These are phyloP conservation scores for Malurus splendens DNA, from an alignment of 2,797 vertebrate species.

Conservation along the genomic window DNA sequence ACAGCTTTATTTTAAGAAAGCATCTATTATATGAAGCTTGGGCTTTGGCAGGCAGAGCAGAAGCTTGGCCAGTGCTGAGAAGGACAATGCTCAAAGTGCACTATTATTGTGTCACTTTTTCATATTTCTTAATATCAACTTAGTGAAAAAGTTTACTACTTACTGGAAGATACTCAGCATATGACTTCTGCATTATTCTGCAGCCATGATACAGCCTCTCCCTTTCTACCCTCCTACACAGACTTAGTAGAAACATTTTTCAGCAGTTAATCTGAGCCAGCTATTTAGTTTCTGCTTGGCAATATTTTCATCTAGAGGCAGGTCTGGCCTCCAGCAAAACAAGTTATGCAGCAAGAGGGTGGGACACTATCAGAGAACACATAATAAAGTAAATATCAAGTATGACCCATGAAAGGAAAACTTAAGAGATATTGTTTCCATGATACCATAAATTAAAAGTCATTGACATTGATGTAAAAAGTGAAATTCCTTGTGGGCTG, in stretches of 20 bases:
- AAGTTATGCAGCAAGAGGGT: constrained; percentile 47
- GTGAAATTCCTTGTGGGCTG: background rate
- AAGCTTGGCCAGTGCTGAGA: background rate
- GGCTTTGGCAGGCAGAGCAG: constrained; percentile 32
- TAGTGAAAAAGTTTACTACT: constrained; percentile 3
- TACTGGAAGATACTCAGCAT: constrained; percentile 17
- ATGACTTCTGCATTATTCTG: constrained; percentile 31
- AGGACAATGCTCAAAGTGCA: constrained; percentile 35
- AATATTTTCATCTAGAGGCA: constrained; percentile 25
- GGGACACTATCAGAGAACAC: constrained; percentile 36
- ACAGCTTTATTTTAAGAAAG: constrained; percentile 60
- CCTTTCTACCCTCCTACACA: constrained; percentile 46
- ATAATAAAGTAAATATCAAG: constrained; percentile 39
- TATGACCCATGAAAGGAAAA: background rate
- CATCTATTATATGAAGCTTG: constrained; percentile 41
- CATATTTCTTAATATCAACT: background rate
- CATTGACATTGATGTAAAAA: background rate
- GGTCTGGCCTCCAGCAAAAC: constrained; percentile 43
- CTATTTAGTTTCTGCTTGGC: constrained; percentile 17
- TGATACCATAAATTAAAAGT: background rate
- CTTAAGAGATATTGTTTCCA: background rate
- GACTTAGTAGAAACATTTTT: constrained; percentile 26
- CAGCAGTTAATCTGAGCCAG: constrained; percentile 36
- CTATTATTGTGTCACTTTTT: constrained; percentile 38
- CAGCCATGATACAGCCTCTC: constrained; percentile 29